Evolutionary conservation across 92 coral and sea anemone genomes (phyloP), one percentile per base, ranked within the genome.

Genomic region (Blastomussa wellsi): DNA sequence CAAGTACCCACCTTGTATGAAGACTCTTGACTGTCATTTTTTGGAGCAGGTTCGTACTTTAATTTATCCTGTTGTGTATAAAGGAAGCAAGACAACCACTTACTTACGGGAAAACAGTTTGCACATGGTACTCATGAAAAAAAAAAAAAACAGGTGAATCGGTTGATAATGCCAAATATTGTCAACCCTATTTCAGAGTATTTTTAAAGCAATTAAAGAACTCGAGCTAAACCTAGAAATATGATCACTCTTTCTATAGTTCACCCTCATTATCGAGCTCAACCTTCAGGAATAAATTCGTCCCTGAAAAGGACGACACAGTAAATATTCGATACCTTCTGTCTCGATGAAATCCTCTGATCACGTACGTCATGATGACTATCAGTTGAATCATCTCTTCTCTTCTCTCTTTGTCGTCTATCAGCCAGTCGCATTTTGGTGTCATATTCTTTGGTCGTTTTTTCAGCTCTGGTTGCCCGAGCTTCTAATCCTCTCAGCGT

Each of bases 401-500:
- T 77, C 35, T 77, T 76, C 57, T 80, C 76, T 29, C 64, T 48
- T n/a, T 71, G 47, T 42, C 29, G 59, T n/a, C 81, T 57, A 39
- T 80, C 87, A 35, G 33, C 28, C 13, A 72, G 28, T 37, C 53
- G 76, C 75, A 67, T 69, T 71, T 33, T 31, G 17, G 72, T 85
- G 2, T 82, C 81, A 51, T 79, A 82, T 19, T 79, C 91, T 69
- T 72, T 81, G 22, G 26, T 44, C 17, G 76, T 86, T 80, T 78
- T 76, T 66, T 79, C 82, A 10, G 87, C 86, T 53, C 51, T 80
- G 17, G 2, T 52, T 28, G 83, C 82, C 0, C 86, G 82, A 53
- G 64, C 65, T 73, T 89, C 84, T 49, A 74, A 74, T 64, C 74
- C 88, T 32, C 85, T 74, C 17, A 89, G 53, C 86, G 74, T 79